These are phyloP conservation scores for Orthosia incerta DNA, from an alignment of 2,888 invertebrate species.

Conservation along the genomic window DNA sequence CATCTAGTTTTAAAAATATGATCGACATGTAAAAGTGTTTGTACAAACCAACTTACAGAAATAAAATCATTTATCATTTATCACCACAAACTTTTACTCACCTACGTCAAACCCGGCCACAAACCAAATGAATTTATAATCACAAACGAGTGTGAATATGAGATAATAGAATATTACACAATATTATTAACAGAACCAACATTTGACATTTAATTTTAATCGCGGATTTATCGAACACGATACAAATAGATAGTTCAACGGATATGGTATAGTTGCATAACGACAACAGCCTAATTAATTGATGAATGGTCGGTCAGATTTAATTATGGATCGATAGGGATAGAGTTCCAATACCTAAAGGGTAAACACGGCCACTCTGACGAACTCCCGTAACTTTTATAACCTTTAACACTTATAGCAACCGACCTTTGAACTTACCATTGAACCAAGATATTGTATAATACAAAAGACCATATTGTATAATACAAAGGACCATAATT, in stretches of 20 bases:
- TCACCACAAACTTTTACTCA: not conserved
- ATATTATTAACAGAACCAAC: not conserved
- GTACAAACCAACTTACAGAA: no score
- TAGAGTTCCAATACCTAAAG: not conserved
- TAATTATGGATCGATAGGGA: not conserved
- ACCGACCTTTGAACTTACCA: slow-evolving; percentile 34
- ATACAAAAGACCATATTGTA: slow-evolving; percentile 14
- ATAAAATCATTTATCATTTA: no score
- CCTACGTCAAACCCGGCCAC: not conserved
- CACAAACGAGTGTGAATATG: not conserved
- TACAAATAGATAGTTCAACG: slow-evolving; percentile 2
- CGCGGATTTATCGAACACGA: no score
- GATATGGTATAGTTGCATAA: slow-evolving; percentile 1
- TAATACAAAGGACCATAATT: slow-evolving; percentile 11
- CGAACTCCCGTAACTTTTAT: not conserved
- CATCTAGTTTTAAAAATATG: no score
- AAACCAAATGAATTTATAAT: not conserved
- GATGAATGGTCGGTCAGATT: slow-evolving; percentile 3
- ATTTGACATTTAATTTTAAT: not conserved
- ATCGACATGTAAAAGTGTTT: no score
- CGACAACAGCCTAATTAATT: slow-evolving; percentile 3
- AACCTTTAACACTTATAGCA: not conserved
- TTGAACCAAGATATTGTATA: slow-evolving; percentile 25
- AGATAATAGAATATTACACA: not conserved
- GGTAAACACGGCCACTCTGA: not conserved